Percentiles rank a stretch among this genome's conserved stretches.
Conservation (phyloP, 1,140 invertebrate species). For the Paramacrobiotus metropolitanus region DNA sequence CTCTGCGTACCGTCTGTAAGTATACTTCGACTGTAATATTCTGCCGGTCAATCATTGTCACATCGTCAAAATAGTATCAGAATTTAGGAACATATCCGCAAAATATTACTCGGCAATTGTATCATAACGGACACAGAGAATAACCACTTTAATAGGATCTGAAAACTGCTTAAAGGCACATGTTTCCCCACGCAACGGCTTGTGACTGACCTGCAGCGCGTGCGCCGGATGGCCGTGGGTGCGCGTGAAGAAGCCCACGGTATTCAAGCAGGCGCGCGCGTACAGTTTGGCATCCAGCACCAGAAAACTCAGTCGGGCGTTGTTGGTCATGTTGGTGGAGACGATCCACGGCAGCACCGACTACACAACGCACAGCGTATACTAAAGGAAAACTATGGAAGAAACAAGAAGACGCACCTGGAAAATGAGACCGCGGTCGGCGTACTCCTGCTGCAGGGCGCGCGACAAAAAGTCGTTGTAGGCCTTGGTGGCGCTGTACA, state of each 20-base stretch:
- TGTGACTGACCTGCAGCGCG: background rate
- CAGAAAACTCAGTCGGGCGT: conserved; percentile 46
- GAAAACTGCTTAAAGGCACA: too few relatives aligned
- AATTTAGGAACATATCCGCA: too few relatives aligned
- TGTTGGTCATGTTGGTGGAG: conserved; percentile 74
- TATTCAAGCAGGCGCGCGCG: conserved; percentile 46
- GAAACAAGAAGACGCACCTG: conserved; percentile 17
- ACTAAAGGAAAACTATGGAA: background rate
- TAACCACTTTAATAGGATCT: too few relatives aligned
- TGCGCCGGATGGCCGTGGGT: background rate
- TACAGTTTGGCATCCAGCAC: conserved; percentile 50
- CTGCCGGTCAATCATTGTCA: too few relatives aligned
- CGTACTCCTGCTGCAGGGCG: conserved; percentile 52
- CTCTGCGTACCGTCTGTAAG: too few relatives aligned
- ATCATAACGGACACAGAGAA: too few relatives aligned
- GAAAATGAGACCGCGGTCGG: conserved; percentile 41
- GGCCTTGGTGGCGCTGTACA: conserved; percentile 73
- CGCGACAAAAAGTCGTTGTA: conserved; percentile 61
- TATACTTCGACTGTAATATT: too few relatives aligned
- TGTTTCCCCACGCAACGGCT: too few relatives aligned
- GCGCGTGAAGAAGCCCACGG: conserved; percentile 19
- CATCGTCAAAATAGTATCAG: too few relatives aligned
- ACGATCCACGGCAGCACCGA: conserved; percentile 65
- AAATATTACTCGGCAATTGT: too few relatives aligned
- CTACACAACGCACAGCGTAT: conserved; percentile 36